Percentiles rank a stretch among this genome's conserved stretches.
Evolutionary conservation across 2,888 invertebrate species (phyloP).

Genomic region (Ischnura elegans): DNA sequence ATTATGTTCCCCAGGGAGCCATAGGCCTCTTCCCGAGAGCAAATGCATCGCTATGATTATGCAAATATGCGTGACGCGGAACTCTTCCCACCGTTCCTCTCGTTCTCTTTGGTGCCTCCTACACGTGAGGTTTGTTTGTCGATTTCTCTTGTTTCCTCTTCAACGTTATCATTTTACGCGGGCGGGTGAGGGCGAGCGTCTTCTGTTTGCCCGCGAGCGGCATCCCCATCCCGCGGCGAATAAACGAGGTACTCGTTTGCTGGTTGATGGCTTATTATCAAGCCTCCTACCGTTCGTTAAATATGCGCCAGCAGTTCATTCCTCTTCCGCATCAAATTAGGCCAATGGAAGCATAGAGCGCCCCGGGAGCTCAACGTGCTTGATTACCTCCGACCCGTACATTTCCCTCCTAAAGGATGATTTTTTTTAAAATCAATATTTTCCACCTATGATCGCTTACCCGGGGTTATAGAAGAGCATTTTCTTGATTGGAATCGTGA

Average conservation of each 20-base stretch:
- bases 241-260: constrained; percentile 1
- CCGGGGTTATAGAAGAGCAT: background rate
- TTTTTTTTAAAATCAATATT: background rate
- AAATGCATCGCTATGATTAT: constrained; percentile 6
- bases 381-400: background rate
- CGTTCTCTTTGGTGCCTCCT: background rate
- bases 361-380: background rate
- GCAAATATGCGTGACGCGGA: background rate
- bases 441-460: background rate
- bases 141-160: background rate
- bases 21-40: background rate
- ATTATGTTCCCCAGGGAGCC: background rate
- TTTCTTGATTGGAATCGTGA: background rate
- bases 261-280: background rate
- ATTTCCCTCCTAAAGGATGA: background rate
- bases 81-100: background rate
- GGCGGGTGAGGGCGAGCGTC: background rate
- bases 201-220: background rate
- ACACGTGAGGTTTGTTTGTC: background rate
- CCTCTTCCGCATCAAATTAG: background rate
- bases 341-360: background rate
- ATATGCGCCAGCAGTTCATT: background rate
- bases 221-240: background rate
- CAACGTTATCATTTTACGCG: background rate
- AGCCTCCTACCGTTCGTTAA: background rate